Percentiles rank a stretch among this genome's conserved stretches.
Conservation (phyloP, 2,888 invertebrate genomes). For the Entomobrya multifasciata region DNA sequence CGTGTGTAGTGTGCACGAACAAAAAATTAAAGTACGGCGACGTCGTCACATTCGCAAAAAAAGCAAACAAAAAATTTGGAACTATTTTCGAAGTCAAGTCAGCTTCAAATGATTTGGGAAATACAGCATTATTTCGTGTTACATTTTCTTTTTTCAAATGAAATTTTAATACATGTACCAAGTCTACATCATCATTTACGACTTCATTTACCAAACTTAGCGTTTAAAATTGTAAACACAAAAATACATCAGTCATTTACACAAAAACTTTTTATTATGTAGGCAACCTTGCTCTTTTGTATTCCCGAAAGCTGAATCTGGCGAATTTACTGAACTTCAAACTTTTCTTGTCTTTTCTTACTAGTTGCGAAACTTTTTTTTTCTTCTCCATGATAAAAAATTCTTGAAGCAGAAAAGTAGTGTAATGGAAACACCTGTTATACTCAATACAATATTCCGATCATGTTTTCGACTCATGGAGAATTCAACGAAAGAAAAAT, state of each 20-base stretch:
- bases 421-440: neutral
- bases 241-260: conserved; percentile 10
- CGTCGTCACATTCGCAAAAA: neutral
- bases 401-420: neutral
- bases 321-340: neutral
- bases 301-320: neutral
- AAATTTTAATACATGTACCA: conserved; percentile 12
- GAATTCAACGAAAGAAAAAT: neutral
- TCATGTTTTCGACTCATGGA: neutral
- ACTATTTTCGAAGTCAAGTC: conserved; percentile 9
- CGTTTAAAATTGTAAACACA: neutral
- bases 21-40: no score
- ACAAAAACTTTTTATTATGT: neutral
- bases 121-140: neutral
- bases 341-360: no score
- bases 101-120: conserved; percentile 1
- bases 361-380: no score
- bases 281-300: neutral
- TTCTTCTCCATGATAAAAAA: no score
- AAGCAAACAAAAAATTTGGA: neutral
- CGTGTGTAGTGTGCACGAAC: no score
- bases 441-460: neutral
- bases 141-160: no score
- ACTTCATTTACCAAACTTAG: conserved; percentile 51
- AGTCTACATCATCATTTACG: conserved; percentile 37